These are phyloP conservation scores for Tenthredo amoena DNA, from an alignment of 2,888 invertebrate genomes.

Conservation along the genomic window DNA sequence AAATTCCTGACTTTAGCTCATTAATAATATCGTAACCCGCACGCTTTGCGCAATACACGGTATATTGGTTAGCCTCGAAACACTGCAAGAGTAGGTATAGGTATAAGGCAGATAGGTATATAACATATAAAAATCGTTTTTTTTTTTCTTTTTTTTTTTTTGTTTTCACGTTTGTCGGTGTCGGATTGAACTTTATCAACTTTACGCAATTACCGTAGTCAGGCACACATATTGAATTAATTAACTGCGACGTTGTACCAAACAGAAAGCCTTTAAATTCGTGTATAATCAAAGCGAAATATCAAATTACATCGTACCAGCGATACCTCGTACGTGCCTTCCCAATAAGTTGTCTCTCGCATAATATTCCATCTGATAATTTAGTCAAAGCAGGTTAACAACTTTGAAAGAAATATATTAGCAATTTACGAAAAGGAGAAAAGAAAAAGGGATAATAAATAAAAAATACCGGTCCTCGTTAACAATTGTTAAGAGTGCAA, in stretches of 20 bases:
- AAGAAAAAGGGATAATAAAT: not conserved
- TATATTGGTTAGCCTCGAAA: conserved; percentile 26
- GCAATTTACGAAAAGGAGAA: not conserved
- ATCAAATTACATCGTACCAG: conserved; percentile 20
- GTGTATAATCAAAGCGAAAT: conserved; percentile 19
- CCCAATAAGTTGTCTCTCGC: not conserved
- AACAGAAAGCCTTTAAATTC: conserved; percentile 17
- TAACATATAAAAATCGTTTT: not conserved
- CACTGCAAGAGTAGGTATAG: not conserved
- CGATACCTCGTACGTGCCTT: not conserved
- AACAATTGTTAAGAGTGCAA: not conserved
- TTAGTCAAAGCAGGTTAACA: not conserved
- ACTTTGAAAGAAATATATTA: not conserved
- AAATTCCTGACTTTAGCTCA: conserved; percentile 49
- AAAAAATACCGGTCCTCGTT: not conserved
- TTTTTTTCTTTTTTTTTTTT: not conserved
- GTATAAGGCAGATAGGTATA: not conserved
- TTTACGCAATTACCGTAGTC: conserved; percentile 22
- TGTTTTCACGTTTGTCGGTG: conserved; percentile 37
- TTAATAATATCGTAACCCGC: conserved; percentile 52
- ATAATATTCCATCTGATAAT: not conserved
- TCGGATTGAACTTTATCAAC: conserved; percentile 38
- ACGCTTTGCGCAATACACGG: not conserved
- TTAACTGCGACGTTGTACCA: not conserved
- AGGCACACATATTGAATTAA: not conserved